Conservation (phyloP, 2,888 invertebrate species). For the Archips crataeganus region DNA sequence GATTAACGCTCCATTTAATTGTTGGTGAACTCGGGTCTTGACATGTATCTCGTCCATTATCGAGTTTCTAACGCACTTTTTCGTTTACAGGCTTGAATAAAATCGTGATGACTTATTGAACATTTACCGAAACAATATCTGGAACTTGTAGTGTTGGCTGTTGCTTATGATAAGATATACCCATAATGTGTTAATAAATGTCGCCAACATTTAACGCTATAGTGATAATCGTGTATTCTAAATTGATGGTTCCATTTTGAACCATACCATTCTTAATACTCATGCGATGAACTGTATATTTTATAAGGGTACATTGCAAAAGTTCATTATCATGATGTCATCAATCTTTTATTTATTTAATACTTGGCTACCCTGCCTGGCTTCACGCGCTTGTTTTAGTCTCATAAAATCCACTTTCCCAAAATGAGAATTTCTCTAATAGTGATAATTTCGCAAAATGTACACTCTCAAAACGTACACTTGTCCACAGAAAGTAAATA, state of each 20-base stretch:
- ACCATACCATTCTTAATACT: not conserved
- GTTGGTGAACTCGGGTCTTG: not conserved
- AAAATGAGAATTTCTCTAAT: too few species aligned
- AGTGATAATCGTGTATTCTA: not conserved
- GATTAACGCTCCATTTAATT: too few species aligned
- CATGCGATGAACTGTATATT: too few species aligned
- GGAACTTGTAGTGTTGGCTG: not conserved
- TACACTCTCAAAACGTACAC: too few species aligned
- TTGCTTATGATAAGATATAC: not conserved
- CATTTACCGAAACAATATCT: not conserved
- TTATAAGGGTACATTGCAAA: not conserved
- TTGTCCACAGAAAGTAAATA: too few species aligned
- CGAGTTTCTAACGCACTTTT: not conserved
- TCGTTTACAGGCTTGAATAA: slow-evolving; percentile 6
- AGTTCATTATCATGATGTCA: not conserved
- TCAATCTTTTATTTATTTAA: not conserved
- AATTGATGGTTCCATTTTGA: not conserved
- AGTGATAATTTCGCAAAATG: too few species aligned
- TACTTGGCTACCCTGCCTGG: too few species aligned
- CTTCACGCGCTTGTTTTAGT: too few species aligned
- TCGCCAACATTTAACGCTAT: not conserved
- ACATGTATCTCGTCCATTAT: not conserved
- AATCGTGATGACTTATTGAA: slow-evolving; percentile 5
- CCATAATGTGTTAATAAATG: not conserved
- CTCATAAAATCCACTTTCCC: too few species aligned